Conservation (phyloP, 2,888 invertebrate species). For the Lepidochrysops patricia region DNA sequence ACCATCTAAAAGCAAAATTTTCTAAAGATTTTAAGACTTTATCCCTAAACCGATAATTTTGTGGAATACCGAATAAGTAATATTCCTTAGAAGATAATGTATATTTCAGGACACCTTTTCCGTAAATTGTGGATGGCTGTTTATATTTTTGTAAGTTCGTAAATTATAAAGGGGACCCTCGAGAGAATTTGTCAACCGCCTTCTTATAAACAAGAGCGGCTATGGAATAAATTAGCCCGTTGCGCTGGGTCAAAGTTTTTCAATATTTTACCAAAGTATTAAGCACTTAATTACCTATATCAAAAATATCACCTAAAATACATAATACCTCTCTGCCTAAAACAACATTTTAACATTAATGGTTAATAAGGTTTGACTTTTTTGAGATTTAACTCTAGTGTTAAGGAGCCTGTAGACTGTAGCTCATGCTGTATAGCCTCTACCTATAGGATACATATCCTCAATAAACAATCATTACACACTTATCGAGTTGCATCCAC, state of each 20-base stretch:
- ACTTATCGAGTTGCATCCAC: background rate
- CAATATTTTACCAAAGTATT: constrained; percentile 41
- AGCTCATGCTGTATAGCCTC: no score
- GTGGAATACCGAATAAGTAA: constrained; percentile 16
- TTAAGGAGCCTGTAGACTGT: no score
- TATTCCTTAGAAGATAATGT: constrained; percentile 14
- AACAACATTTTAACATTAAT: background rate
- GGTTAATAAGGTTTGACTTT: no score
- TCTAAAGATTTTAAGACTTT: constrained; percentile 2
- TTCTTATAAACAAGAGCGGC: constrained; percentile 49
- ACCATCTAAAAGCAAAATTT: background rate
- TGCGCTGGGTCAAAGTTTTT: constrained; percentile 41
- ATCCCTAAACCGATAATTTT: background rate
- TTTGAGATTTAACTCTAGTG: no score
- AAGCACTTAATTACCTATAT: constrained; percentile 23
- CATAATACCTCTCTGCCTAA: no score
- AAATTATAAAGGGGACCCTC: constrained; percentile 44
- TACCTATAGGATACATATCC: no score
- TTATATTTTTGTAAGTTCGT: constrained; percentile 37
- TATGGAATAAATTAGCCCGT: constrained; percentile 50
- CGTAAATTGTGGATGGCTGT: constrained; percentile 24
- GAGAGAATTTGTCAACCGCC: constrained; percentile 44
- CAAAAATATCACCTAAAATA: no score
- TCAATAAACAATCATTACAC: background rate
- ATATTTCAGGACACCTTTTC: constrained; percentile 19